Evolutionary conservation across 2,113 vertebrate species (phyloP).

Genomic region (Leptodactylus fuscus): DNA sequence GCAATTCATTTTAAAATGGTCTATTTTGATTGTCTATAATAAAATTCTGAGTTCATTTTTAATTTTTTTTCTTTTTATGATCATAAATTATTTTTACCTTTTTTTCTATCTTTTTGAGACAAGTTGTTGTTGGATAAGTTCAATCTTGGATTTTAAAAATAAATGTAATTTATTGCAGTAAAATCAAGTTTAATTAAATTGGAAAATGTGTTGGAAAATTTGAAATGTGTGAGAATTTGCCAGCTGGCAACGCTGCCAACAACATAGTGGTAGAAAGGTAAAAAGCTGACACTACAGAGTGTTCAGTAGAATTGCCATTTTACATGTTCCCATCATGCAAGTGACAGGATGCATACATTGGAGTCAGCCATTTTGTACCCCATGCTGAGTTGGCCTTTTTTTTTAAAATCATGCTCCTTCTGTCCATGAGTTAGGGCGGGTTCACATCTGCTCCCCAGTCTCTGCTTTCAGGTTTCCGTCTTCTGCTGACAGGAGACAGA

Average conservation of each 20-base stretch:
- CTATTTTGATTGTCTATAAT: neutral
- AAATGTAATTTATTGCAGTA: conserved; percentile 7
- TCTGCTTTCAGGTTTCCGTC: too few species aligned
- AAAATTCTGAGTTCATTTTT: neutral
- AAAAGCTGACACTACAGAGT: neutral
- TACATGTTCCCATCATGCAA: neutral
- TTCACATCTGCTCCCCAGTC: too few species aligned
- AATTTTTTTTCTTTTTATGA: neutral
- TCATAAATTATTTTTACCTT: neutral
- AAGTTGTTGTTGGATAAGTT: neutral
- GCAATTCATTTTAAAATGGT: neutral
- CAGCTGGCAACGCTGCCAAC: neutral
- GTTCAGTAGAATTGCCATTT: too few species aligned
- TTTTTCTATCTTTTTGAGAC: neutral
- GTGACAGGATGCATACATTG: neutral
- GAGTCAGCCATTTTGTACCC: neutral
- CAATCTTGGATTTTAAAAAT: neutral
- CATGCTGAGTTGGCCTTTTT: neutral
- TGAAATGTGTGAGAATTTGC: neutral
- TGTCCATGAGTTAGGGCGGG: too few species aligned
- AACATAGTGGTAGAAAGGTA: neutral
- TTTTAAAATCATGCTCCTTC: neutral
- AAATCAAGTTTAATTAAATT: conserved; percentile 12
- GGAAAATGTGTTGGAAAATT: neutral
- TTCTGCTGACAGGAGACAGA: too few species aligned